Percentiles rank a stretch among this genome's conserved stretches.
Evolutionary conservation across 2,797 vertebrate species (phyloP).

Genomic region (Thripadectes ignobilis): DNA sequence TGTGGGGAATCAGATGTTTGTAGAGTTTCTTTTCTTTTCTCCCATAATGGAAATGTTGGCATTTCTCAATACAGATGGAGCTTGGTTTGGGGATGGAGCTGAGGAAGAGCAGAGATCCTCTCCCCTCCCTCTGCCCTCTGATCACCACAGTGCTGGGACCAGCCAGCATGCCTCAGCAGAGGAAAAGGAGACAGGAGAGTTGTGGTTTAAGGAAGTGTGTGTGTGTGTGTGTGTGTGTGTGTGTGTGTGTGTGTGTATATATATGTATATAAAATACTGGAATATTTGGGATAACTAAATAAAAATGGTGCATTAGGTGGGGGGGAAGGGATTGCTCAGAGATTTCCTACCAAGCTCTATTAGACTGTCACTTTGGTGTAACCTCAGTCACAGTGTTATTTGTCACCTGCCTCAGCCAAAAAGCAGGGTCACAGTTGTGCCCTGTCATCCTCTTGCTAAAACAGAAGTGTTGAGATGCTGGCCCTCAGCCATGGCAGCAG

Average conservation of each 20-base stretch:
- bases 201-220: neutral
- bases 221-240: neutral
- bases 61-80: neutral
- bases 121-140: neutral
- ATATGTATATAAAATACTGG: neutral
- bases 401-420: neutral
- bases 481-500: neutral
- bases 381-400: neutral
- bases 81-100: neutral
- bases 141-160: rapidly evolving
- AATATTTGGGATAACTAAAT: neutral
- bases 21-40: neutral
- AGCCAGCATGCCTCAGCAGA: neutral
- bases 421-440: neutral
- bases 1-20: neutral
- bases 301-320: neutral
- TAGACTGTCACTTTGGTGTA: neutral
- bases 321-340: neutral
- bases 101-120: neutral
- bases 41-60: neutral
- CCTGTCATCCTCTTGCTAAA: neutral
- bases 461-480: neutral
- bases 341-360: neutral
- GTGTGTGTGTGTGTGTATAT: neutral
- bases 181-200: neutral